Percentiles rank a stretch among this genome's conserved stretches.
These are phyloP conservation scores for Luscinia luscinia DNA, from an alignment of 2,797 vertebrate genomes.

Conservation along the genomic window DNA sequence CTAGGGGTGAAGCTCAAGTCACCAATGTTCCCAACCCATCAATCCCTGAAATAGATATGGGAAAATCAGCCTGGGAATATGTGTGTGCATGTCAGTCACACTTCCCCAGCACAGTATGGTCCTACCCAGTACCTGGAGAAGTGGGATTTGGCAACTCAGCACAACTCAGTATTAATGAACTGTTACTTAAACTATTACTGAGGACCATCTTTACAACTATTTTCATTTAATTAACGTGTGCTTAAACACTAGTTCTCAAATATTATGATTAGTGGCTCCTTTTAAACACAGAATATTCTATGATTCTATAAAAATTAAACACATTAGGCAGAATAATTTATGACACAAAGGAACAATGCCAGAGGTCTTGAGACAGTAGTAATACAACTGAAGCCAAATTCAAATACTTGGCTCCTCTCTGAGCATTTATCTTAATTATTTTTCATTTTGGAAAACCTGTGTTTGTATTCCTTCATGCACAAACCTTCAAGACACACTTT, in stretches of 20 bases:
- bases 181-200: not conserved
- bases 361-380: not conserved
- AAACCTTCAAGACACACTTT: not conserved
- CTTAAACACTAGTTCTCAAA: not conserved
- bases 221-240: not conserved
- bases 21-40: not conserved
- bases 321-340: not conserved
- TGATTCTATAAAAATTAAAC: not conserved
- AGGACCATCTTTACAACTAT: not conserved
- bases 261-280: not conserved
- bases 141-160: not conserved
- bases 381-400: not conserved
- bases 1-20: not conserved
- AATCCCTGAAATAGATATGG: not conserved
- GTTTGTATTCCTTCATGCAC: not conserved
- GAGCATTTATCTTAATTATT: not conserved
- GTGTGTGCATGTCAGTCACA: not conserved
- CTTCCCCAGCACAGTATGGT: fast-evolving
- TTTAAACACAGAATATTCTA: not conserved
- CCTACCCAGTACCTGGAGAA: not conserved
- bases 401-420: not conserved
- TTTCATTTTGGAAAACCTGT: not conserved
- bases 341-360: not conserved
- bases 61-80: not conserved
- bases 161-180: not conserved